Evolutionary conservation across 2,888 invertebrate species (phyloP), one percentile per base, ranked within the genome.

Genomic region (Dexiosoma caninum): DNA sequence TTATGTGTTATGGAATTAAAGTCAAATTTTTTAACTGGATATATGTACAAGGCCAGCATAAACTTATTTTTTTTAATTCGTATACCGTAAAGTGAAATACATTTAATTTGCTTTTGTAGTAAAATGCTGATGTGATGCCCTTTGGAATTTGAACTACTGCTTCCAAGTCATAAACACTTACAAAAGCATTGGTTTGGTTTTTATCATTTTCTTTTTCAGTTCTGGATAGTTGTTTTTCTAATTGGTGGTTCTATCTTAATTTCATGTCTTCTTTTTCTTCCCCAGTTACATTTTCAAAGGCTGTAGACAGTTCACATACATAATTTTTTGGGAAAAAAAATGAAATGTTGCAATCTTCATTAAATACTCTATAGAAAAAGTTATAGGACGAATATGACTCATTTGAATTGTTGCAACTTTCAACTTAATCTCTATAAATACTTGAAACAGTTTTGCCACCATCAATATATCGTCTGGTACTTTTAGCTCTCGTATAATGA

Each of bases 291-390:
- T 27, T 27, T 27, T 27, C 27, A 27, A 27, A 27, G 27, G 27
- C 3, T 64, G 53, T 57, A 64, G 64, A 64, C 27, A 51, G 32
- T 53, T 75, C 66, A 66, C 66, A 27, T 27, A 27, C 27, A 27
- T 27, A 3, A 27, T 67, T 75, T 40, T 75, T 75, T 46, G 57
- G 57, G 23, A 42, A 42, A 27, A 67, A 57, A 66, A 75, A 69
- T 10, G 51, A 70, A 14, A 78, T 78, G 35, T 67, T 60, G 21
- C 49, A 66, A 37, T 66, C 44, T 14, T 74, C 44, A 46, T 46
- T 46, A 46, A 78, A 78, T 59, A 42, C 44, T 67, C 55, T 72
- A 40, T 78, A 78, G 49, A 78, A 78, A 59, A 67, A 78, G 42
- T 51, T 59, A 42, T 66, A 74, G 42, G 60, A 67, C 40, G 49